Conservation (phyloP, 2,797 vertebrate species). For the Acipenser ruthenus region DNA sequence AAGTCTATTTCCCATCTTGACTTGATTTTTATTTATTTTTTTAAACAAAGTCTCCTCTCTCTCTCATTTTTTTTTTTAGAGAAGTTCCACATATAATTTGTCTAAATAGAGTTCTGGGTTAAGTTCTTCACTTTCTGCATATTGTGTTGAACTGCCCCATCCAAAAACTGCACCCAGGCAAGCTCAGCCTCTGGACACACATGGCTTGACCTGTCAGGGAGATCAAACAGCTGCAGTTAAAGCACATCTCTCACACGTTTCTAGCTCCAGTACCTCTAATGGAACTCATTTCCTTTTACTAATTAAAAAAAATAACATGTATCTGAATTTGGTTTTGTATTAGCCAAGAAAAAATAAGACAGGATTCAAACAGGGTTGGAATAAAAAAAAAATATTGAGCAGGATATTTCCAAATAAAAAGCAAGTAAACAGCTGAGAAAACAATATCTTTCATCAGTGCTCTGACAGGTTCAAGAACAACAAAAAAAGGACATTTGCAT, state of each 20-base stretch:
- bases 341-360: slow-evolving; percentile 51
- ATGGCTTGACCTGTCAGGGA: slow-evolving; percentile 66
- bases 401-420: too few species aligned
- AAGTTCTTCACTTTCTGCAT: slow-evolving; percentile 73
- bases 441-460: too few species aligned
- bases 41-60: too few species aligned
- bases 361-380: slow-evolving; percentile 48
- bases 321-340: not conserved
- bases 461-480: slow-evolving; percentile 23
- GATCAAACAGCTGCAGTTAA: too few species aligned
- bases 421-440: not conserved
- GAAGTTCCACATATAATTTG: not conserved
- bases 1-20: not conserved
- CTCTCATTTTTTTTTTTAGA: too few species aligned
- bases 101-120: slow-evolving; percentile 57
- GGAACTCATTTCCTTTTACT: not conserved
- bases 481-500: too few species aligned
- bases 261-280: not conserved
- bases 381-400: too few species aligned
- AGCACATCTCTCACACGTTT: slow-evolving; percentile 1
- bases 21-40: not conserved
- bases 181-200: slow-evolving; percentile 71
- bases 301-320: too few species aligned
- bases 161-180: slow-evolving; percentile 79
- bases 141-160: slow-evolving; percentile 72